Base-by-base conservation (phyloP, 1,140 invertebrate species). In the Macrobrachium rosenbergii region DNA sequence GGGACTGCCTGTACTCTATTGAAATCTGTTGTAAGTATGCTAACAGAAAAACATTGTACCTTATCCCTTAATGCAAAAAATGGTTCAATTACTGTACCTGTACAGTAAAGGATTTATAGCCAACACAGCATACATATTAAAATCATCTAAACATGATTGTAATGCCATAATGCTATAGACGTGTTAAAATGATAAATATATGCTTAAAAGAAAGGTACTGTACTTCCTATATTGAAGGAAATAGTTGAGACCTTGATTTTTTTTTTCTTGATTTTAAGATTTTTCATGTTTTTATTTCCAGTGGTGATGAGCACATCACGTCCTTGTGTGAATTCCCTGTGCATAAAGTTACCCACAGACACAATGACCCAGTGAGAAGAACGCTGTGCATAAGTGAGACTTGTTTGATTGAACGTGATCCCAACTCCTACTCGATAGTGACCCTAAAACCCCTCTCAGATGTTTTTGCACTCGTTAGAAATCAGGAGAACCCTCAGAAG, bases 321-420 rank as follows among this genome's bases (percentile, higher is more conserved):
- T 98, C 97, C 23, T 94, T 98, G 23, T 96, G 95, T 43, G 98
- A 99, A 92, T 99, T 99, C 92, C 94, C 94, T 89, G 97, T 99
- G 8, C 96, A 98, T 91, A 99, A 99, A 93, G 93, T 96, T 83
- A 94, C 94, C 87, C 94, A 94, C 17, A 93, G 97, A 73, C 96
- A 98, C 92, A 93, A 94, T 89, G 96, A 97, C 90, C 94, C 95
- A 6, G 80, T 7, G 58, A 93, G 96, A 89, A 93, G 98, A 87
- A 96, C 96, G 3, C 93, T 99, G n/a, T 99, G 98, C 91, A 93
- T 99, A 0, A 98, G 97, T 0, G 98, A 99, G 92, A 96, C 96
- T 0, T 99, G 98, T 93, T 93, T 99, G 23, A 92, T 99, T 58
- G 99, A 99, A 93, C 94, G 99, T 90, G 99, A 99, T 93, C 97